These are phyloP conservation scores for Oscheius sp. DNA, from an alignment of 2,888 invertebrate species.

Conservation along the genomic window DNA sequence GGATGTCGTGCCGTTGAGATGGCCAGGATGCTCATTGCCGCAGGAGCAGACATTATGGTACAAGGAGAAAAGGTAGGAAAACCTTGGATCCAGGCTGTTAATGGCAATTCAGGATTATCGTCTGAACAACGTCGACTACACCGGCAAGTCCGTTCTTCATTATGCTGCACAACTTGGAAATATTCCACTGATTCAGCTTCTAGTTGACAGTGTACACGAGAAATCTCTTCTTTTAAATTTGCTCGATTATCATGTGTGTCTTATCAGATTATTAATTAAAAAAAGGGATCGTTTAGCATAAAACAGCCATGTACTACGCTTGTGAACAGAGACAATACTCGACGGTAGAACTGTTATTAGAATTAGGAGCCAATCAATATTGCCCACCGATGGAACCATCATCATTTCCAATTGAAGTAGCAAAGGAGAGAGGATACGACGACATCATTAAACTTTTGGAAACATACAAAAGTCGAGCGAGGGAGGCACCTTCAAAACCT, in stretches of 20 bases:
- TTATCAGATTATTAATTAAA: neutral
- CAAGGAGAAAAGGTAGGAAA: neutral
- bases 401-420: neutral
- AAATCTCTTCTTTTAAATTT: neutral
- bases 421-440: neutral
- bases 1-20: neutral
- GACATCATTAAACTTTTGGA: conserved; percentile 1
- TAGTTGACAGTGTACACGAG: neutral
- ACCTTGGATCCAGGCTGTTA: neutral
- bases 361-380: conserved; percentile 13
- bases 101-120: neutral
- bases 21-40: neutral
- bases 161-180: conserved; percentile 1
- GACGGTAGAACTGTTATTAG: neutral
- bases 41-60: no score
- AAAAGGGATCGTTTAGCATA: neutral
- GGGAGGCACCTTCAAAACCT: neutral
- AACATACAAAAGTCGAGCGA: neutral
- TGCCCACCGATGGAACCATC: neutral
- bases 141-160: conserved; percentile 14
- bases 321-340: neutral
- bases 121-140: neutral
- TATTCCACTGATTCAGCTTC: neutral
- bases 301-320: conserved; percentile 6
- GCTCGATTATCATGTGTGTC: neutral